Conservation (phyloP, 2,797 vertebrate species). For the Ciconia nigra region DNA sequence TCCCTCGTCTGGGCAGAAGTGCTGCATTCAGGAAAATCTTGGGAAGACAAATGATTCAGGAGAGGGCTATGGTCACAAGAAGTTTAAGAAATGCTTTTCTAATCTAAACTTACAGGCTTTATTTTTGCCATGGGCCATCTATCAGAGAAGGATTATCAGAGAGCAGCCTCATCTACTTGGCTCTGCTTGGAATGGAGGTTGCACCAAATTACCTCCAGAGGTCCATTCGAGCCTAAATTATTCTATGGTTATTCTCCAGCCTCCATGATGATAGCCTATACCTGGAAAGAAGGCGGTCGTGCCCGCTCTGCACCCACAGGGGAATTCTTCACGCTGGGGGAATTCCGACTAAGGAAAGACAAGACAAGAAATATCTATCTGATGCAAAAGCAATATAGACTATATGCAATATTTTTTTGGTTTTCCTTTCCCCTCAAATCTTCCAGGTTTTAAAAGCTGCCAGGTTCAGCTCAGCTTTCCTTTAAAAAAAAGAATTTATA, state of each 20-base stretch:
- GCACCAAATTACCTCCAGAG: background rate
- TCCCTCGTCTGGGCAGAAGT: background rate
- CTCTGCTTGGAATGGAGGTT: background rate
- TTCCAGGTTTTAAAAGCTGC: background rate
- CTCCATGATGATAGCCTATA: background rate
- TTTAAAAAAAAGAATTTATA: background rate
- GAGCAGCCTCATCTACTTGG: background rate
- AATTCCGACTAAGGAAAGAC: background rate
- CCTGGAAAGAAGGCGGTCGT: background rate
- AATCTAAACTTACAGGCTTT: slow-evolving; percentile 1
- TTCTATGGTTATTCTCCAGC: background rate
- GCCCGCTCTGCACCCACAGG: background rate
- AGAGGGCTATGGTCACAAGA: background rate
- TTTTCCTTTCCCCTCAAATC: background rate
- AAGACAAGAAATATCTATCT: background rate
- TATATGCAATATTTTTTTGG: background rate
- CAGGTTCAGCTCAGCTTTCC: background rate
- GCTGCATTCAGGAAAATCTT: background rate
- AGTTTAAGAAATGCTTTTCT: background rate
- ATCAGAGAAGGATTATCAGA: background rate
- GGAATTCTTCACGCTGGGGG: background rate
- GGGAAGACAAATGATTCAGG: background rate
- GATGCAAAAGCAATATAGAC: background rate
- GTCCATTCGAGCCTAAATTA: background rate
- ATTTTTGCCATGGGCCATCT: background rate